Conservation (phyloP, 1,140 invertebrate genomes). For the Drosophila serrata region DNA sequence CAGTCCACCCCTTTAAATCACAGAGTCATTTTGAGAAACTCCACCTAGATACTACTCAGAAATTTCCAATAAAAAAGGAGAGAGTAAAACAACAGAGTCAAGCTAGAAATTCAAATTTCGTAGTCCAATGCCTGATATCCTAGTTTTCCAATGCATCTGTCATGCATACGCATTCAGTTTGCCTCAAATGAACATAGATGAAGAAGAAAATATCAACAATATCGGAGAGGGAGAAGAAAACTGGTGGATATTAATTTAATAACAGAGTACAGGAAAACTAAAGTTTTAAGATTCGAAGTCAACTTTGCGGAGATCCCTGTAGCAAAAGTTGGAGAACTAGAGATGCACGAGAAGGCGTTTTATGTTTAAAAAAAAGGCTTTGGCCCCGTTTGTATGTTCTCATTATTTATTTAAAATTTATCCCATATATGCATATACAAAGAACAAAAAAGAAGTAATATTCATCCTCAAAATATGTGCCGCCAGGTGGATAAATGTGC, state of each 20-base stretch:
- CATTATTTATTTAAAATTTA: constrained; percentile 30
- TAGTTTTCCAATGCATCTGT: constrained; percentile 13
- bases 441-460: constrained; percentile 29
- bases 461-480: constrained; percentile 5
- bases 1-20: constrained; percentile 25
- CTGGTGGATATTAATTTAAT: too few species aligned
- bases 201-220: not conserved
- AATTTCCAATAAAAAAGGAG: constrained; percentile 47
- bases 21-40: constrained; percentile 32
- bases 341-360: not conserved
- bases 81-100: constrained; percentile 29
- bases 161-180: constrained; percentile 3
- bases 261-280: constrained; percentile 1
- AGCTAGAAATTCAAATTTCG: constrained; percentile 34
- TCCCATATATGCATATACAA: constrained; percentile 43
- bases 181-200: not conserved
- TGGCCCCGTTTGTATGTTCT: constrained; percentile 39
- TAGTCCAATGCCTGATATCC: constrained; percentile 11
- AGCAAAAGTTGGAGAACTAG: not conserved
- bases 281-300: not conserved
- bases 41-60: constrained; percentile 38
- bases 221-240: too few species aligned
- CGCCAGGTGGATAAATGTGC: constrained; percentile 3
- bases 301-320: not conserved
- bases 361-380: constrained; percentile 6